Conservation (phyloP, 2,113 vertebrate genomes). For the Sphyrna mokarran region DNA sequence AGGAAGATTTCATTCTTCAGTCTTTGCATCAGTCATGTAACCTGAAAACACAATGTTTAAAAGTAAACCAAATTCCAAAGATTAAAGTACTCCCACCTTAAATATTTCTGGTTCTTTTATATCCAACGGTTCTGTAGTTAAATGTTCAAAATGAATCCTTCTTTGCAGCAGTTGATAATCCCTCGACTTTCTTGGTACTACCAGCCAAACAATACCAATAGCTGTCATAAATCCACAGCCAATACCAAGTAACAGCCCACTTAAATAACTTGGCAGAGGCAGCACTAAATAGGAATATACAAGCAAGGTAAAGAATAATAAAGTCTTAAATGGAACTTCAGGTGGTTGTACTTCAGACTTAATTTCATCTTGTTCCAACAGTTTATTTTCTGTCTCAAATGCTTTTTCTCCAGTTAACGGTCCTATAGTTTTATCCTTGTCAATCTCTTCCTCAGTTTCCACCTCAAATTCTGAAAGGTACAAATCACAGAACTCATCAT, state of each 20-base stretch:
- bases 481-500: conserved; percentile 91
- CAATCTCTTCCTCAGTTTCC: conserved; percentile 68
- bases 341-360: conserved; percentile 52
- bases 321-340: conserved; percentile 67
- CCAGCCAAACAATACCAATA: conserved; percentile 80
- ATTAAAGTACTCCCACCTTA: conserved; percentile 64
- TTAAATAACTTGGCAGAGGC: conserved; percentile 76
- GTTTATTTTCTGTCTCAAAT: conserved; percentile 49
- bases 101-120: conserved; percentile 85
- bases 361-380: conserved; percentile 62
- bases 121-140: conserved; percentile 67
- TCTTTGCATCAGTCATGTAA: background rate
- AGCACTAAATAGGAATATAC: conserved; percentile 84
- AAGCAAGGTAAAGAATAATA: conserved; percentile 71
- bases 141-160: conserved; percentile 49
- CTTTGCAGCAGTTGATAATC: conserved; percentile 47
- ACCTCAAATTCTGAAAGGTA: conserved; percentile 84
- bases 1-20: background rate
- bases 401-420: conserved; percentile 44
- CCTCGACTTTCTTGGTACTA: conserved; percentile 61
- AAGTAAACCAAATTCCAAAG: background rate
- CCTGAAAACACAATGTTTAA: background rate
- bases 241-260: conserved; percentile 74
- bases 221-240: conserved; percentile 83
- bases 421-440: conserved; percentile 52